Evolutionary conservation across 1,140 invertebrate genomes (phyloP).

Genomic region (Drosophila sucinea): DNA sequence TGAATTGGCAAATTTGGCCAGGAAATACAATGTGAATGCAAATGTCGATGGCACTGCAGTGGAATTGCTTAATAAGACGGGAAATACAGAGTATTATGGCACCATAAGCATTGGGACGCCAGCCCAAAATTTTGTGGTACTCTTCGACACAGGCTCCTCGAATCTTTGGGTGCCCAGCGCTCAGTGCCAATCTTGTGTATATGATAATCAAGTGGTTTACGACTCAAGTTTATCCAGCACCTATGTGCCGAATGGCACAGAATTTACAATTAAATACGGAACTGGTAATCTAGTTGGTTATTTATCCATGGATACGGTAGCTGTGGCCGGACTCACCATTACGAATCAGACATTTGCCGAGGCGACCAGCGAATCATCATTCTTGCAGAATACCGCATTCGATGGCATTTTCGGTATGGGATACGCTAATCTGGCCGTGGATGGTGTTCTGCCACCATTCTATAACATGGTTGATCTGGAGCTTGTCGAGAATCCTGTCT

Average conservation of each 20-base stretch:
- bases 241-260: slow-evolving; percentile 94
- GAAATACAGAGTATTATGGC: slow-evolving; percentile 96
- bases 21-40: slow-evolving; percentile 23
- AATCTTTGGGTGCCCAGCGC: slow-evolving; percentile 99
- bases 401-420: slow-evolving; percentile 98
- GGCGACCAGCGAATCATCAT: slow-evolving; percentile 95
- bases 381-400: slow-evolving; percentile 96
- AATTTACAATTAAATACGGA: slow-evolving; percentile 97
- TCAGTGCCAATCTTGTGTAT: slow-evolving; percentile 93
- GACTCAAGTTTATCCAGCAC: slow-evolving; percentile 91
- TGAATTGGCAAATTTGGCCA: slow-evolving; percentile 12
- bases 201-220: slow-evolving; percentile 92
- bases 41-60: background rate
- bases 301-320: slow-evolving; percentile 93
- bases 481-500: slow-evolving; percentile 90
- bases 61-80: slow-evolving; percentile 22
- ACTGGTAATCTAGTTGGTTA: slow-evolving; percentile 97
- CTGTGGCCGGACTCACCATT: slow-evolving; percentile 87
- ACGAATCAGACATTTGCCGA: slow-evolving; percentile 97
- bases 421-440: slow-evolving; percentile 93
- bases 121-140: slow-evolving; percentile 95
- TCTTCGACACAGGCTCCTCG: slow-evolving; percentile 99
- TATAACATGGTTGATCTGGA: slow-evolving; percentile 96
- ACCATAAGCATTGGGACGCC: slow-evolving; percentile 96
- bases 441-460: slow-evolving; percentile 95